These are phyloP conservation scores for Pelobates fuscus DNA, from an alignment of 2,113 vertebrate genomes.

Conservation along the genomic window DNA sequence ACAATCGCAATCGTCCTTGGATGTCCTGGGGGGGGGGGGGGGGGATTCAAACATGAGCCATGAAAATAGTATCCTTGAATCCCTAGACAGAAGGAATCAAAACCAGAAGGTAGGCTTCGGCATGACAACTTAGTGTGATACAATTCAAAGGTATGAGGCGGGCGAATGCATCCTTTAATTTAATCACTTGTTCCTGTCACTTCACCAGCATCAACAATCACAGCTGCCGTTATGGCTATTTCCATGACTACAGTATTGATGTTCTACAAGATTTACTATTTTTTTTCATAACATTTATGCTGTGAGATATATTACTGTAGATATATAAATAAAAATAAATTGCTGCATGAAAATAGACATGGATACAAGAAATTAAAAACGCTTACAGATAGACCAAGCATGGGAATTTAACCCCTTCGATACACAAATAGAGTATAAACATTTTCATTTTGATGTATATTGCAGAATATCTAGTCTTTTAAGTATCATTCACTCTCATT, in stretches of 20 bases:
- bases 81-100: conserved; percentile 31
- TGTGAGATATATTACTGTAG: not conserved
- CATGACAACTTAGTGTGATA: conserved; percentile 42
- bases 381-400: no score
- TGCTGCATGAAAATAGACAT: no score
- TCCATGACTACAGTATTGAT: conserved; percentile 28
- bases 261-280: no score
- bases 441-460: no score
- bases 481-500: no score
- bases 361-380: no score
- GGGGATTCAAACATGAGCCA: not conserved
- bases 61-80: conserved; percentile 33
- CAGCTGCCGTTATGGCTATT: conserved; percentile 7
- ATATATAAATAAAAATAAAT: no score
- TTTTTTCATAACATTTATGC: not conserved
- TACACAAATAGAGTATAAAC: no score
- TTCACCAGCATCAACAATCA: conserved; percentile 3
- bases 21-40: not conserved
- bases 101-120: conserved; percentile 5
- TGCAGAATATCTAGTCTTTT: no score
- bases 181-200: conserved; percentile 12
- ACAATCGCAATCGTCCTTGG: conserved; percentile 31
- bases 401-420: no score
- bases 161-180: conserved; percentile 28
- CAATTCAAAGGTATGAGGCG: conserved; percentile 50